phyloP scores from a whole-genome alignment of 2,113 vertebrate species.

The Syrrhaptes paradoxus region DNA sequence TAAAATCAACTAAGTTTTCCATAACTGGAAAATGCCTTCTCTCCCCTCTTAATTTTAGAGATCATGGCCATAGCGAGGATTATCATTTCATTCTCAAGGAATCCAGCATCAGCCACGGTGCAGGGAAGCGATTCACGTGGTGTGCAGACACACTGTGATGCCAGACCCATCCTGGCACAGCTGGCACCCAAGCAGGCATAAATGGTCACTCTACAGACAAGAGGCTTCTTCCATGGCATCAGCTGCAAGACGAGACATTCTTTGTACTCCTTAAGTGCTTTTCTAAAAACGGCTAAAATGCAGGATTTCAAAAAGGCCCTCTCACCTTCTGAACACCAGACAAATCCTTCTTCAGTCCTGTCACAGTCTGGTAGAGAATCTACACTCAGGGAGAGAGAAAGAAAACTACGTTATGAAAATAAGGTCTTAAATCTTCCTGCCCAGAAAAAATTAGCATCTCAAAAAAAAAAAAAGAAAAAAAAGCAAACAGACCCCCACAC shows the following conservation, averaged over 20 bases:
- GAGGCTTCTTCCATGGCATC: neutral
- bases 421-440: neutral
- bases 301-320: neutral
- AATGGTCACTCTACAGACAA: neutral
- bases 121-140: neutral
- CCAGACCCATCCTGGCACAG: neutral
- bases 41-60: neutral
- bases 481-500: too few relatives aligned
- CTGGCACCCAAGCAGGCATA: neutral
- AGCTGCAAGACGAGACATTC: neutral
- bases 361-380: slow-evolving; percentile 96
- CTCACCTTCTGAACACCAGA: slow-evolving; percentile 92
- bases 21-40: neutral
- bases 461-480: neutral
- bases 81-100: neutral
- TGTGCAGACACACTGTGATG: neutral
- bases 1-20: neutral
- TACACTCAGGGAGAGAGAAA: slow-evolving; percentile 57
- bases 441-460: neutral
- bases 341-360: slow-evolving; percentile 92
- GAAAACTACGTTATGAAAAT: neutral
- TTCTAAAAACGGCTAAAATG: neutral
- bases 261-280: neutral
- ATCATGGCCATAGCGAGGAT: neutral
- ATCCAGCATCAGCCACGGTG: neutral